phyloP scores from a whole-genome alignment of 64 coral and sea anemone genomes.

The Actinia tenebrosa region DNA sequence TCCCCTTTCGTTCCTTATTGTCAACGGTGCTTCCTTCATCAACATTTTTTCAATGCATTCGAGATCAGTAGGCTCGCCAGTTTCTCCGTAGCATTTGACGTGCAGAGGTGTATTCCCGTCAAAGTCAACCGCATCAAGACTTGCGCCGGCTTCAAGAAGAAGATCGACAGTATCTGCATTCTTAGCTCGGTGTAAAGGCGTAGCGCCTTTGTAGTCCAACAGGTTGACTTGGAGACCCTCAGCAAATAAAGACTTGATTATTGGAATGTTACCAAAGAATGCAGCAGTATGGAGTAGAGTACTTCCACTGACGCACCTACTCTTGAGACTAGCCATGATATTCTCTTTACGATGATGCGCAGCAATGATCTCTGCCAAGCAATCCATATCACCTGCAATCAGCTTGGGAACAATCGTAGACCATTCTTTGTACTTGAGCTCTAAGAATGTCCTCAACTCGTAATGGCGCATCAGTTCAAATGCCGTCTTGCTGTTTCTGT shows the following conservation, averaged over 20 bases:
- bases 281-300: constrained; percentile 90
- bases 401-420: constrained; percentile 61
- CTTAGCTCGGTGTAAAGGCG: constrained; percentile 86
- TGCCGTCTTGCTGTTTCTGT: constrained; percentile 87
- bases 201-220: constrained; percentile 93
- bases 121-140: constrained; percentile 70
- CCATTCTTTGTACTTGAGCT: constrained; percentile 80
- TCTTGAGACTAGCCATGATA: constrained; percentile 61
- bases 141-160: constrained; percentile 74
- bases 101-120: constrained; percentile 86
- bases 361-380: constrained; percentile 60
- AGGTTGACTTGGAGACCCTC: constrained; percentile 83
- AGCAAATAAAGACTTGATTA: constrained; percentile 80
- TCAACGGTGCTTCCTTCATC: constrained; percentile 56
- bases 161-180: constrained; percentile 81
- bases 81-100: constrained; percentile 91
- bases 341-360: constrained; percentile 75
- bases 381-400: constrained; percentile 65
- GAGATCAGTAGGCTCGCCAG: constrained; percentile 68
- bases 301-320: constrained; percentile 90
- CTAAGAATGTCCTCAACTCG: constrained; percentile 63
- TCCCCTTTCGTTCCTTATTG: constrained; percentile 44
- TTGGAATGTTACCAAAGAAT: constrained; percentile 69
- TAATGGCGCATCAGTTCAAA: constrained; percentile 88
- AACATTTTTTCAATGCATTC: constrained; percentile 88